Evolutionary conservation across 64 coral and sea anemone species (phyloP).

Genomic region (Stichodactyla helianthus): DNA sequence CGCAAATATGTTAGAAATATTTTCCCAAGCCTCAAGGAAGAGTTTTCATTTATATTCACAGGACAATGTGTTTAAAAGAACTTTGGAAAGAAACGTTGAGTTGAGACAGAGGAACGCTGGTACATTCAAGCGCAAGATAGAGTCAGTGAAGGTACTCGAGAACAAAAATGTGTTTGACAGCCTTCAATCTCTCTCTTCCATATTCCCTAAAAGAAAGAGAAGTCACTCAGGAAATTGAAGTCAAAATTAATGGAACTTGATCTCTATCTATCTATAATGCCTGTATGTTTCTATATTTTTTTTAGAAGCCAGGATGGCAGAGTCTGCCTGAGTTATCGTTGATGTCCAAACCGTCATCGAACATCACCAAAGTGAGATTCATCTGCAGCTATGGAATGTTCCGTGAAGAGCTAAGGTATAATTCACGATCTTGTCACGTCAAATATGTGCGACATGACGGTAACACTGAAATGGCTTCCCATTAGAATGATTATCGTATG

Average conservation of each 20-base stretch:
- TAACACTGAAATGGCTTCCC: no score
- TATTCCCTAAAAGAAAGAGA: no score
- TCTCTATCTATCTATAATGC: no score
- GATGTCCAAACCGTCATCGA: slow-evolving; percentile 41
- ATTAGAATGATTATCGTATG: no score
- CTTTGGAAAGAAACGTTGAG: neutral
- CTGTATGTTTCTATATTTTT: neutral
- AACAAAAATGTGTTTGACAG: no score
- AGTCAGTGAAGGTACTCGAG: neutral
- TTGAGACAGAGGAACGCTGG: neutral
- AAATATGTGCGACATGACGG: no score
- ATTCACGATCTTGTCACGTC: neutral
- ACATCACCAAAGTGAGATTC: slow-evolving; percentile 66
- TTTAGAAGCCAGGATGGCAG: slow-evolving; percentile 9
- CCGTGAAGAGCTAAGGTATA: slow-evolving; percentile 37
- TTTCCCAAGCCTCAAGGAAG: no score
- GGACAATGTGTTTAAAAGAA: slow-evolving; percentile 7
- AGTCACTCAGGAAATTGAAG: no score
- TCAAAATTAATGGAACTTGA: no score
- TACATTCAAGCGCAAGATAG: slow-evolving; percentile 6
- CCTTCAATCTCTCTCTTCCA: no score
- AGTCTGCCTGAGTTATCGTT: slow-evolving; percentile 37
- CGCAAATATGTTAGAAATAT: no score
- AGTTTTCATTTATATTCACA: neutral
- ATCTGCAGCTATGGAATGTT: slow-evolving; percentile 73